Percentiles rank a stretch among this genome's conserved stretches.
Evolutionary conservation across 2,888 invertebrate genomes (phyloP).

Genomic region (Drosophila anomelani): DNA sequence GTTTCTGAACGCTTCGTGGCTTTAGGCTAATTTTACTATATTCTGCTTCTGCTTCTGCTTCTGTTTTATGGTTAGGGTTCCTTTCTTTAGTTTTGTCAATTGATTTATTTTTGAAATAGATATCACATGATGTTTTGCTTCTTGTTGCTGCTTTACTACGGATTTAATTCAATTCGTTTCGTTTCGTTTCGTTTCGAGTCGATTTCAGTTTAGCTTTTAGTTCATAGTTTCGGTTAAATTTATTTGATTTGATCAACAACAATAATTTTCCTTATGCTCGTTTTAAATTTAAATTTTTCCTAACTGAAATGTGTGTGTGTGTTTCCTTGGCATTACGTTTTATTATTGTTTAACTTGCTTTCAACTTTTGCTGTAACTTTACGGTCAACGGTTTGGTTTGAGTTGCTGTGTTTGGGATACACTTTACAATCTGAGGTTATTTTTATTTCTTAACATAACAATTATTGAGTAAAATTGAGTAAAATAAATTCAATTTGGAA

Average conservation of each 20-base stretch:
- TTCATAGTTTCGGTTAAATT: constrained; percentile 36
- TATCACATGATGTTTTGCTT: constrained; percentile 70
- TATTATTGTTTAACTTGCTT: constrained; percentile 26
- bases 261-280: constrained; percentile 41
- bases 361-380: constrained; percentile 23
- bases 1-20: constrained; percentile 39
- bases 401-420: constrained; percentile 13
- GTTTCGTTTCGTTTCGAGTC: constrained; percentile 31
- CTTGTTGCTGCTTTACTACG: constrained; percentile 59
- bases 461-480: neutral
- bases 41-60: constrained; percentile 35
- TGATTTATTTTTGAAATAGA: constrained; percentile 75
- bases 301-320: constrained; percentile 35
- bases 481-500: constrained; percentile 5
- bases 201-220: constrained; percentile 30
- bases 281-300: constrained; percentile 34
- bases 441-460: neutral
- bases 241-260: constrained; percentile 51
- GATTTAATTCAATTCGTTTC: constrained; percentile 52
- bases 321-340: constrained; percentile 33
- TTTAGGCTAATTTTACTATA: constrained; percentile 40
- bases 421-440: constrained; percentile 23
- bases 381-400: constrained; percentile 25
- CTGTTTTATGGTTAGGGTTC: constrained; percentile 37
- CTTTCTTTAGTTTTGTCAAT: constrained; percentile 50